A percentile compares a stretch with the other conserved stretches of the same genome.
These are phyloP conservation scores for Ecliptopera silaceata DNA, from an alignment of 2,888 invertebrate species.

Conservation along the genomic window DNA sequence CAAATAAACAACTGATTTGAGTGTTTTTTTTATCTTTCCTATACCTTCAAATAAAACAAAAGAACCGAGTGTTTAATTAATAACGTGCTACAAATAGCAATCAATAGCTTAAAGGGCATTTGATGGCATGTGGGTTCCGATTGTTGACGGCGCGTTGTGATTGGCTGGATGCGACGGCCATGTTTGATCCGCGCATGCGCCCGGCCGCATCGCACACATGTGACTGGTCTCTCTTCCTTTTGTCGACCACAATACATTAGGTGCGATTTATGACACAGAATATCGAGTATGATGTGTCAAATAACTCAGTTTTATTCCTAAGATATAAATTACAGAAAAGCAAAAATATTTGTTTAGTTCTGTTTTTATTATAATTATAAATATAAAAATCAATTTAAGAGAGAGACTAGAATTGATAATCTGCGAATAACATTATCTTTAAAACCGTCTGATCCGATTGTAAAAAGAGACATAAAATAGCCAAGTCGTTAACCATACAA, in stretches of 20 bases:
- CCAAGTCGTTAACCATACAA: slow-evolving; percentile 23
- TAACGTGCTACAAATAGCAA: slow-evolving; percentile 62
- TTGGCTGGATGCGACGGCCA: slow-evolving; percentile 73
- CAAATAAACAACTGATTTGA: slow-evolving; percentile 7
- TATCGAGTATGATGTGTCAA: slow-evolving; percentile 6
- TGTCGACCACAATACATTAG: slow-evolving; percentile 38
- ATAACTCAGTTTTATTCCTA: slow-evolving; percentile 9
- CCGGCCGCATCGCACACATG: slow-evolving; percentile 58
- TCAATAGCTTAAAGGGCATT: slow-evolving; percentile 67
- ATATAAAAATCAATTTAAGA: neutral
- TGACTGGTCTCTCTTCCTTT: slow-evolving; percentile 51
- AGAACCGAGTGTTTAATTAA: slow-evolving; percentile 50
- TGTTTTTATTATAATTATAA: neutral
- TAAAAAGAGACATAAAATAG: slow-evolving; percentile 16
- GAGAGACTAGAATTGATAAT: neutral
- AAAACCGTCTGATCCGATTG: neutral
- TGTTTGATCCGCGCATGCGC: slow-evolving; percentile 78
- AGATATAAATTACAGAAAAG: neutral
- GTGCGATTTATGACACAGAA: slow-evolving; percentile 27
- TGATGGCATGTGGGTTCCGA: slow-evolving; percentile 60
- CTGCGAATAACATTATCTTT: slow-evolving; percentile 3
- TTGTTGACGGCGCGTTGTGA: slow-evolving; percentile 51
- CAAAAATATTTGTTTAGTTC: neutral
- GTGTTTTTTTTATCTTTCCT: slow-evolving; percentile 7
- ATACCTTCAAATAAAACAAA: slow-evolving; percentile 25